Conservation (phyloP, 2,113 vertebrate species). For the Corynorhinus townsendii region DNA sequence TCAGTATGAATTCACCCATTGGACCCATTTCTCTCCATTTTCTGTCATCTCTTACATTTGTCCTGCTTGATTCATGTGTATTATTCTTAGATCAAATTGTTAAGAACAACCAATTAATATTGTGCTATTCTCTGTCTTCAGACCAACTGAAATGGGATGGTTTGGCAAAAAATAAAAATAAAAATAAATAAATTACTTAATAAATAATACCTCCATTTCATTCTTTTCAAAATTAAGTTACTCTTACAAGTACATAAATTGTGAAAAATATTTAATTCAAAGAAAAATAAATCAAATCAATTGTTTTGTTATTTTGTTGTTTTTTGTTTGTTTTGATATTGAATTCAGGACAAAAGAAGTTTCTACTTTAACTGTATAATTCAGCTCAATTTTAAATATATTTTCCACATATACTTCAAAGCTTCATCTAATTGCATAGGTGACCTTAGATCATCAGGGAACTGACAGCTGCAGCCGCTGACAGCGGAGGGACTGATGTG, state of each 20-base stretch:
- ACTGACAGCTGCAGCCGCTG: background rate
- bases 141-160: background rate
- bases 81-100: background rate
- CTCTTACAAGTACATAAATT: background rate
- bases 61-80: background rate
- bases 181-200: background rate
- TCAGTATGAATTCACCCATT: rapidly evolving
- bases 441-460: background rate
- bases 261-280: background rate
- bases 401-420: background rate
- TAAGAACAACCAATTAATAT: background rate
- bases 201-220: background rate
- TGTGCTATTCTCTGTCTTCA: background rate
- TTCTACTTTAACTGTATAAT: background rate
- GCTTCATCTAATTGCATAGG: background rate
- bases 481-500: background rate
- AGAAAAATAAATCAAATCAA: background rate
- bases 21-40: background rate
- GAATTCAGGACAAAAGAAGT: background rate
- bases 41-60: background rate
- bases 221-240: background rate
- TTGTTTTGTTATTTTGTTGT: background rate
- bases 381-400: background rate
- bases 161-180: background rate
- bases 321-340: background rate